phyloP scores from a whole-genome alignment of 30 jellyfish, hydroid and myxozoan genomes.

The Rhopilema esculentum region DNA sequence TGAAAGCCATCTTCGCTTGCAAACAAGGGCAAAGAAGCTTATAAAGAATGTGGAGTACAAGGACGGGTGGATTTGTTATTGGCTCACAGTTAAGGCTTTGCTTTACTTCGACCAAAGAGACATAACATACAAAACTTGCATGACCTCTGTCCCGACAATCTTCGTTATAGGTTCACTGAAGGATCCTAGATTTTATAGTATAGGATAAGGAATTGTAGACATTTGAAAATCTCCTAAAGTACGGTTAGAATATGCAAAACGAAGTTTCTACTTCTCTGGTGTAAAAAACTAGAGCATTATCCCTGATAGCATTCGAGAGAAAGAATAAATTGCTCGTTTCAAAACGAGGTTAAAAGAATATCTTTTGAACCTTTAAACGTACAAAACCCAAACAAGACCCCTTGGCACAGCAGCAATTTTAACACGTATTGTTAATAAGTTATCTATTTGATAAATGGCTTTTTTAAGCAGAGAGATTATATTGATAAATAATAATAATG shows the following conservation, averaged over 20 bases:
- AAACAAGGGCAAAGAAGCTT: constrained; percentile 40
- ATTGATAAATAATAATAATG: too few relatives aligned
- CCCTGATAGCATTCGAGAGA: too few relatives aligned
- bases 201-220: not conserved
- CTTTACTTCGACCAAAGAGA: constrained; percentile 19
- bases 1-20: constrained; percentile 47
- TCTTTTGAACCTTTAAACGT: too few relatives aligned
- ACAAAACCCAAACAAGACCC: not conserved
- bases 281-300: too few relatives aligned
- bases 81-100: constrained; percentile 22
- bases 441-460: too few relatives aligned
- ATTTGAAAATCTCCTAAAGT: not conserved
- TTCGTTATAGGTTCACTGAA: not conserved
- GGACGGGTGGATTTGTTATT: constrained; percentile 30
- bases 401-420: not conserved
- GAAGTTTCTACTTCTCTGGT: constrained; percentile 39
- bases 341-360: too few relatives aligned
- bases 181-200: too few relatives aligned
- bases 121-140: constrained; percentile 20
- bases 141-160: constrained; percentile 11
- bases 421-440: not conserved
- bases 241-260: too few relatives aligned
- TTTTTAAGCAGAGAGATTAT: too few relatives aligned
- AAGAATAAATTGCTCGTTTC: too few relatives aligned
- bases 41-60: constrained; percentile 14